These are phyloP conservation scores for Epizoanthus ramosus DNA, from an alignment of 92 coral and sea anemone species.

Conservation along the genomic window DNA sequence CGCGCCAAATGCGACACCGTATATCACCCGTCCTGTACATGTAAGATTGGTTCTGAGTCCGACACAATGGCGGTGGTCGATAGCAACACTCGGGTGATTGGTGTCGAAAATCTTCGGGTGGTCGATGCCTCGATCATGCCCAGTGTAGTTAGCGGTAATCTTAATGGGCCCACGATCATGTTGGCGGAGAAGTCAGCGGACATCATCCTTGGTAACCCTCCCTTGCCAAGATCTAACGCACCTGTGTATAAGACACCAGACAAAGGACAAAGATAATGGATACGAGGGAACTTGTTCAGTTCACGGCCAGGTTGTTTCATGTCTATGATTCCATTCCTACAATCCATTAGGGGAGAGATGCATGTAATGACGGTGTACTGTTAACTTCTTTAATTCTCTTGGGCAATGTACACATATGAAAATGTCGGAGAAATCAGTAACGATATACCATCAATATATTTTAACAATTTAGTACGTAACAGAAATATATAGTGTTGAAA, in stretches of 20 bases:
- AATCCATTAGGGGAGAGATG: too few relatives aligned
- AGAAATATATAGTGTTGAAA: too few relatives aligned
- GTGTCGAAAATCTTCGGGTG: conserved; percentile 75
- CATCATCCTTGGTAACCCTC: conserved; percentile 70
- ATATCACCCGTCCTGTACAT: conserved; percentile 88
- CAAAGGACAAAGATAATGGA: conserved; percentile 51
- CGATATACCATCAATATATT: too few relatives aligned
- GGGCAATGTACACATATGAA: too few relatives aligned
- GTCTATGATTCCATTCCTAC: too few relatives aligned
- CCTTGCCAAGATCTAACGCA: conserved; percentile 66
- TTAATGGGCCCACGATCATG: conserved; percentile 90
- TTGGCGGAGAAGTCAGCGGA: conserved; percentile 91
- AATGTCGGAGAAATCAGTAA: too few relatives aligned
- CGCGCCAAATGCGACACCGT: conserved; percentile 70
- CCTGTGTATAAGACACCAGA: conserved; percentile 80
- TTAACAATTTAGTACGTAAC: too few relatives aligned
- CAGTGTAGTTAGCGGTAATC: conserved; percentile 85
- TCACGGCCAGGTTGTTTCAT: too few relatives aligned
- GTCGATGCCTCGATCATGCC: conserved; percentile 94
- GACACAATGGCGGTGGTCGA: conserved; percentile 89
- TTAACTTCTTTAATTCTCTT: too few relatives aligned
- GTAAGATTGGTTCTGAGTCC: conserved; percentile 81
- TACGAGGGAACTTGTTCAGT: not conserved
- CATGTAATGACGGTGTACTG: too few relatives aligned
- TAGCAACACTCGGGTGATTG: conserved; percentile 67